Evolutionary conservation across 1,140 invertebrate genomes (phyloP).

Genomic region (Leptonema lineaticorne): DNA sequence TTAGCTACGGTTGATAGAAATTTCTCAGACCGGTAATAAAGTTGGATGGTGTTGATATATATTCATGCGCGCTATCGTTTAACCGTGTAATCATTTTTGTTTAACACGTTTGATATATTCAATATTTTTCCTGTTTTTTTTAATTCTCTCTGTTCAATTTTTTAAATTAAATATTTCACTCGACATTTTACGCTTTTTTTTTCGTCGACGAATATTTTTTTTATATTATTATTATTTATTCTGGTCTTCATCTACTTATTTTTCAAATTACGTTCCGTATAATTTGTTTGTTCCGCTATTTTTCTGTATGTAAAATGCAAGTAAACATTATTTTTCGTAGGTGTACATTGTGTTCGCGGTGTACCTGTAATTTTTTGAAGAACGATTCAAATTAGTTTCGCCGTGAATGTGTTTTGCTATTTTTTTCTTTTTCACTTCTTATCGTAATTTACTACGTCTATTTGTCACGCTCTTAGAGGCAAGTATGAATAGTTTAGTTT

Average conservation of each 20-base stretch:
- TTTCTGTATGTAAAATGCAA: background rate
- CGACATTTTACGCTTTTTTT: background rate
- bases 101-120: too few relatives aligned
- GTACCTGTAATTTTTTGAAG: background rate
- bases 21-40: background rate
- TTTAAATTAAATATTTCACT: too few relatives aligned
- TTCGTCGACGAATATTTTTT: too few relatives aligned
- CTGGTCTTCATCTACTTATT: background rate
- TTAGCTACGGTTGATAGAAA: background rate
- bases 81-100: conserved; percentile 6
- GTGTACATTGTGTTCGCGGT: background rate
- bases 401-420: conserved; percentile 25
- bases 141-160: too few relatives aligned
- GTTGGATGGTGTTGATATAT: background rate
- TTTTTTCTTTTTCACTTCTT: too few relatives aligned
- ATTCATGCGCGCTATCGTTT: background rate
- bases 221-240: too few relatives aligned
- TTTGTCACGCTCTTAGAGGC: conserved; percentile 24
- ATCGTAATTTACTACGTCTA: conserved; percentile 23
- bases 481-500: conserved; percentile 19
- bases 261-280: background rate
- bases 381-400: conserved; percentile 25
- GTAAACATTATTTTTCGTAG: background rate
- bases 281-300: background rate
- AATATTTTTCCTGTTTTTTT: too few relatives aligned